phyloP scores from a whole-genome alignment of 2,888 invertebrate species.

The Listrodromus nycthemerus region DNA sequence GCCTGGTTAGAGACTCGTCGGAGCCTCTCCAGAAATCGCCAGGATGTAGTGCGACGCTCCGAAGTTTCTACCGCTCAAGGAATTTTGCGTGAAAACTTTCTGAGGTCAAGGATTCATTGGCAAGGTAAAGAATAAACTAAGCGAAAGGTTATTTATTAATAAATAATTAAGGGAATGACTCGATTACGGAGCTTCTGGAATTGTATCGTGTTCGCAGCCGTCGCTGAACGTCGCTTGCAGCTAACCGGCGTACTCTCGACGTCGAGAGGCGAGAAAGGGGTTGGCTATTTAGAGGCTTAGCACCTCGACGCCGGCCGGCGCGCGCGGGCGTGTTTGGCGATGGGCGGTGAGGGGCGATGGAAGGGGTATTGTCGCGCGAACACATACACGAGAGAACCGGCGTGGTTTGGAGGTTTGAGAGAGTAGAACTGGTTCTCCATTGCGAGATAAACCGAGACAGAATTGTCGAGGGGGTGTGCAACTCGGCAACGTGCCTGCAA shows the following conservation, averaged over 20 bases:
- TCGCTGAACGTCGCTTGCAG: slow-evolving; percentile 61
- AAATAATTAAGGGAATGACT: background rate
- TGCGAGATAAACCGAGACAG: slow-evolving; percentile 18
- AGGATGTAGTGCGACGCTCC: too few relatives aligned
- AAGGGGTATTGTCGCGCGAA: slow-evolving; percentile 34
- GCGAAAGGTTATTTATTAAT: background rate
- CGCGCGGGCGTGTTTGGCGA: slow-evolving; percentile 1
- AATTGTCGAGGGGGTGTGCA: slow-evolving; percentile 44
- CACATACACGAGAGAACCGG: slow-evolving; percentile 33
- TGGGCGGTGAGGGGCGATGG: background rate
- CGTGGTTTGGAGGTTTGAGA: slow-evolving; percentile 38
- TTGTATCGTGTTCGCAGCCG: slow-evolving; percentile 58
- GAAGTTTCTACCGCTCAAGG: too few relatives aligned
- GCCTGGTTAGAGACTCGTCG: too few relatives aligned
- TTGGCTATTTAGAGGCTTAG: slow-evolving; percentile 83
- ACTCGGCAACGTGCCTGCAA: slow-evolving; percentile 76
- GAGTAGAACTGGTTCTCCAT: slow-evolving; percentile 25
- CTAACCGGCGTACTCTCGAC: slow-evolving; percentile 66
- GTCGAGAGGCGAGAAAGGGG: slow-evolving; percentile 70
- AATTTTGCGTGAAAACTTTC: too few relatives aligned
- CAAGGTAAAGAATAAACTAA: background rate
- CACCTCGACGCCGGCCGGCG: slow-evolving; percentile 72
- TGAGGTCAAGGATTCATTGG: too few relatives aligned
- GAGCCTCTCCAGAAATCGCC: too few relatives aligned
- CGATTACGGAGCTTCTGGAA: background rate